Conservation (phyloP, 2,113 vertebrate species). For the Scortum barcoo region DNA sequence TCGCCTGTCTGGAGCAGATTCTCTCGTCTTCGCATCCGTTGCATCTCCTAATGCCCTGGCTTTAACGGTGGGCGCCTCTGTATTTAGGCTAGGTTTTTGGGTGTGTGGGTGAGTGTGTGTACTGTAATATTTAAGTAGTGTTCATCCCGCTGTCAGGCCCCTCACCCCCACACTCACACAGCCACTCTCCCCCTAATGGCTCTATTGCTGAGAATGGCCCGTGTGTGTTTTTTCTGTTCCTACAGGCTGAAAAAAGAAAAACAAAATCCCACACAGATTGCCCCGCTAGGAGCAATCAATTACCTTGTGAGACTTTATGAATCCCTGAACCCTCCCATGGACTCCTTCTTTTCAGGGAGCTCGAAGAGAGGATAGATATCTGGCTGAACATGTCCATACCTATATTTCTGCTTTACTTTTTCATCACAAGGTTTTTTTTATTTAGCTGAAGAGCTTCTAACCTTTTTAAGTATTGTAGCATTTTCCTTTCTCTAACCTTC, state of each 20-base stretch:
- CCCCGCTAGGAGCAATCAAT: slow-evolving; percentile 81
- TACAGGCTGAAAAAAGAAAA: slow-evolving; percentile 76
- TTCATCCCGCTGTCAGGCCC: slow-evolving; percentile 70
- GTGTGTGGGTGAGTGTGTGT: slow-evolving; percentile 63
- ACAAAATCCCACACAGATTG: slow-evolving; percentile 79
- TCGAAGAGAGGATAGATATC: slow-evolving; percentile 51
- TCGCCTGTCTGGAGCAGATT: slow-evolving; percentile 85
- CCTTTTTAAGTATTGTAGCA: slow-evolving; percentile 23
- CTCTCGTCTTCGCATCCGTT: slow-evolving; percentile 77
- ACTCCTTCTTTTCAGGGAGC: slow-evolving; percentile 49
- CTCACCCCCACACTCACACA: slow-evolving; percentile 43
- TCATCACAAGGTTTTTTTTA: background rate
- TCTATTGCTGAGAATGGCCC: slow-evolving; percentile 65
- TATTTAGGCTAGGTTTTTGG: slow-evolving; percentile 80
- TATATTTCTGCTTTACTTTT: slow-evolving; percentile 51
- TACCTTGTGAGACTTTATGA: slow-evolving; percentile 67
- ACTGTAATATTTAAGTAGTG: slow-evolving; percentile 80
- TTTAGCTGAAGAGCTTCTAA: slow-evolving; percentile 7
- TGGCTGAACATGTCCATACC: slow-evolving; percentile 58
- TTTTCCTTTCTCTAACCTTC: background rate
- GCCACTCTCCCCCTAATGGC: slow-evolving; percentile 65
- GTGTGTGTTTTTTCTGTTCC: slow-evolving; percentile 75
- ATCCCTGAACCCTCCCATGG: slow-evolving; percentile 68
- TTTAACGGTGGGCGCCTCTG: slow-evolving; percentile 78
- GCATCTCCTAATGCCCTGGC: slow-evolving; percentile 74